Conservation (phyloP, 1,140 invertebrate genomes). For the Bradysia coprophila region DNA sequence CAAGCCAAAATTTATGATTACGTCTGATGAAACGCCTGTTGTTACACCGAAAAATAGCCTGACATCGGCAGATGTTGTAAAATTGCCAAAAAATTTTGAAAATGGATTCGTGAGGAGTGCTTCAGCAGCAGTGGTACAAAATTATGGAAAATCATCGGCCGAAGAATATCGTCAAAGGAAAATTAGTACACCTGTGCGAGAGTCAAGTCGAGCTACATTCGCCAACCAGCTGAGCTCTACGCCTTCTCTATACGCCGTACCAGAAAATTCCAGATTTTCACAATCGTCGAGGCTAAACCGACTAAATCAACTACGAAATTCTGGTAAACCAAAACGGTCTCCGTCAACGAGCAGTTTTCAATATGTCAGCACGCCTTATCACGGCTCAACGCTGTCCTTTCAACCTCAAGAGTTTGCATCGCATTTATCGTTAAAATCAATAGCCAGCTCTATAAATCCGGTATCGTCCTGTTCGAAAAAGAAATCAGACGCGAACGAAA, state of each 20-base stretch:
- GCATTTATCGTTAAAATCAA: constrained; percentile 51
- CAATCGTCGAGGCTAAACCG: constrained; percentile 12
- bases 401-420: constrained; percentile 59
- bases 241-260: constrained; percentile 34
- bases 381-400: constrained; percentile 60
- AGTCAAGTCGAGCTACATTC: constrained; percentile 24
- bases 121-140: constrained; percentile 28
- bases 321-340: constrained; percentile 34
- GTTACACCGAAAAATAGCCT: neutral
- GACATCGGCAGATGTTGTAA: neutral
- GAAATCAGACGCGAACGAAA: constrained; percentile 13
- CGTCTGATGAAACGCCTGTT: constrained; percentile 1
- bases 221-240: constrained; percentile 33
- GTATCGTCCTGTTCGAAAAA: constrained; percentile 12
- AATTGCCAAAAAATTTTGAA: constrained; percentile 5
- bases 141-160: constrained; percentile 14
- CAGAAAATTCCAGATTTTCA: constrained; percentile 24
- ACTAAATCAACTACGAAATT: constrained; percentile 10
- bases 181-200: constrained; percentile 27
- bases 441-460: constrained; percentile 12
- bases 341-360: constrained; percentile 62
- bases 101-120: constrained; percentile 29
- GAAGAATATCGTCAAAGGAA: constrained; percentile 27
- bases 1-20: constrained; percentile 7
- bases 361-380: constrained; percentile 65